Conservation (phyloP, 2,797 vertebrate species). For the Spatula clypeata region DNA sequence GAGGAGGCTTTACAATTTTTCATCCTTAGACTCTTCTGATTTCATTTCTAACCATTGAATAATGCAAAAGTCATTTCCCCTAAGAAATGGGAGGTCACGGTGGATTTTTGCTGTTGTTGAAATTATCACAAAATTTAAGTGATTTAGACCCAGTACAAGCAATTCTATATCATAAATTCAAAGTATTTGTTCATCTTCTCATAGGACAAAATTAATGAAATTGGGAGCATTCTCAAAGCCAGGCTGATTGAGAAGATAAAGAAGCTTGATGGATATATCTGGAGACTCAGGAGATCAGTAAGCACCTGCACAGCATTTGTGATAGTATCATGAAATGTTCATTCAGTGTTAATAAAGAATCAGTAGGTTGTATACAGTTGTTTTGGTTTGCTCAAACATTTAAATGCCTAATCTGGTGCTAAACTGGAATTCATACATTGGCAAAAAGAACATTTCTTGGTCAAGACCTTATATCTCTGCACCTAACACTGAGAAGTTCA, state of each 20-base stretch:
- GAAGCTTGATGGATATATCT: conserved; percentile 77
- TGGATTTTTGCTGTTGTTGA: not conserved
- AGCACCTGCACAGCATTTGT: not conserved
- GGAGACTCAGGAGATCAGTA: conserved; percentile 79
- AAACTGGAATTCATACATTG: not conserved
- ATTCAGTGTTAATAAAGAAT: not conserved
- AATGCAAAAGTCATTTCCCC: not conserved
- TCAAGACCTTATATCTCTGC: not conserved
- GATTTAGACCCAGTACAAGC: not conserved
- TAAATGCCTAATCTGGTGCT: not conserved
- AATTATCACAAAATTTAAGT: not conserved
- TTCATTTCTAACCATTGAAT: not conserved
- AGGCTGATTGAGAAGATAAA: conserved; percentile 83
- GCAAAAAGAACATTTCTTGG: not conserved
- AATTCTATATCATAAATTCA: not conserved
- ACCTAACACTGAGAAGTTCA: not conserved
- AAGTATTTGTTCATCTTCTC: not conserved
- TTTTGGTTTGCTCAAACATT: not conserved
- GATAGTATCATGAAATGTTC: not conserved
- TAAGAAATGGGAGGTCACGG: not conserved
- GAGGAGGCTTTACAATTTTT: not conserved
- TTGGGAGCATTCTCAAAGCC: conserved; percentile 79
- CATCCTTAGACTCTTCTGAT: not conserved
- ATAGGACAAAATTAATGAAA: conserved; percentile 81
- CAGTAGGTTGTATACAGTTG: not conserved